Evolutionary conservation across 2,888 invertebrate genomes (phyloP).

Genomic region (Stenodera caucasica): DNA sequence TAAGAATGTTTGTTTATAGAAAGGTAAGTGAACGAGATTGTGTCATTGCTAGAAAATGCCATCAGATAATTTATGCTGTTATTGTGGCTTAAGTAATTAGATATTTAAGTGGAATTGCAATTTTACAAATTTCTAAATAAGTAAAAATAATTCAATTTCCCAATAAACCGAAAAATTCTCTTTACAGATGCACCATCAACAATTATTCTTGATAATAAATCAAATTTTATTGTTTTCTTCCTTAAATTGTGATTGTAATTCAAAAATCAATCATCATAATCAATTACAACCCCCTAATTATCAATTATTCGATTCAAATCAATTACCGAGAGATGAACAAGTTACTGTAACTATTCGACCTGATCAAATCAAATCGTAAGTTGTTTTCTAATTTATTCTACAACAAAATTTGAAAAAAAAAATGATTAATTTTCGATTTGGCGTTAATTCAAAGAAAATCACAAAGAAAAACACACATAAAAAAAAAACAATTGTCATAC

Average conservation of each 20-base stretch:
- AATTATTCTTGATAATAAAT: neutral
- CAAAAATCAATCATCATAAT: neutral
- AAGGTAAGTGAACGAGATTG: conserved; percentile 5
- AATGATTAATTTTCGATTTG: too few species aligned
- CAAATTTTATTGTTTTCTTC: neutral
- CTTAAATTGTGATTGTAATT: neutral
- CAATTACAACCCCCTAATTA: neutral
- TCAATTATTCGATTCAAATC: neutral
- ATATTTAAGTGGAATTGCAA: too few species aligned
- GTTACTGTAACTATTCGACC: neutral
- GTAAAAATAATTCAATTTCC: too few species aligned
- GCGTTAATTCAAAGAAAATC: too few species aligned
- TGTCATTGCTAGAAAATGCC: conserved; percentile 2
- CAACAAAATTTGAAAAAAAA: too few species aligned
- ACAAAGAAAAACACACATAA: too few species aligned
- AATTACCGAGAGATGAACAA: conserved; percentile 1
- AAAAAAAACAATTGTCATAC: too few species aligned
- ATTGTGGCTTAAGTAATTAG: neutral
- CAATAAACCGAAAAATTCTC: neutral
- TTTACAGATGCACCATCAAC: neutral
- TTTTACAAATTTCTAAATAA: too few species aligned
- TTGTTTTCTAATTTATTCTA: neutral
- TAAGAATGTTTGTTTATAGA: neutral
- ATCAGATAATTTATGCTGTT: neutral
- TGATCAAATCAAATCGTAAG: neutral